Percentiles rank a stretch among this genome's conserved stretches.
phyloP scores from a whole-genome alignment of 2,797 vertebrate species.

The Miichthys miiuy region DNA sequence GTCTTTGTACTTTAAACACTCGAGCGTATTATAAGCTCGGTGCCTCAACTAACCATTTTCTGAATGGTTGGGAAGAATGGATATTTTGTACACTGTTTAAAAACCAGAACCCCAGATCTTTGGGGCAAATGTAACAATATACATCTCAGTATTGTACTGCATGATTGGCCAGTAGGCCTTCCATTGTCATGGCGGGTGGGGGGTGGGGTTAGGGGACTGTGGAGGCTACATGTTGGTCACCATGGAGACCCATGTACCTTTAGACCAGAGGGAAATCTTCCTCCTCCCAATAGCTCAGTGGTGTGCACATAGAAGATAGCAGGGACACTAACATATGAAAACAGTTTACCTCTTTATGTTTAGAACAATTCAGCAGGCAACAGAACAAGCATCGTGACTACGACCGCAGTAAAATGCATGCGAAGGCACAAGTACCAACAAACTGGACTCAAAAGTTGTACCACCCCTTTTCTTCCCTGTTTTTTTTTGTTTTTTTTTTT shows the following conservation, averaged over 20 bases:
- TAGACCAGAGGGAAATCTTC: conserved; percentile 58
- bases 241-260: conserved; percentile 72
- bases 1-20: conserved; percentile 62
- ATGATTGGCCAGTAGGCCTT: conserved; percentile 62
- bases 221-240: conserved; percentile 75
- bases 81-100: conserved; percentile 69
- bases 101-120: conserved; percentile 66
- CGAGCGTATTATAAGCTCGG: conserved; percentile 55
- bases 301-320: conserved; percentile 70
- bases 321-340: conserved; percentile 74
- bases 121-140: conserved; percentile 70
- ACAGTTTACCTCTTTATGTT: conserved; percentile 72
- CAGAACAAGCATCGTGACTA: conserved; percentile 82
- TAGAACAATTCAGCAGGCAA: conserved; percentile 82
- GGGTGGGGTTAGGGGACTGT: conserved; percentile 59
- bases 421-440: conserved; percentile 88
- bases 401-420: conserved; percentile 87
- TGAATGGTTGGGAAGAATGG: conserved; percentile 60
- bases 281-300: conserved; percentile 65
- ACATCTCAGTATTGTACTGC: conserved; percentile 73
- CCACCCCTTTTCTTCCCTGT: conserved; percentile 61
- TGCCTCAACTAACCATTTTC: conserved; percentile 56
- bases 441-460: conserved; percentile 80
- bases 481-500: no score
- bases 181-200: conserved; percentile 66